Evolutionary conservation across 2,113 vertebrate genomes (phyloP).

Genomic region (Paratilapia polleni): DNA sequence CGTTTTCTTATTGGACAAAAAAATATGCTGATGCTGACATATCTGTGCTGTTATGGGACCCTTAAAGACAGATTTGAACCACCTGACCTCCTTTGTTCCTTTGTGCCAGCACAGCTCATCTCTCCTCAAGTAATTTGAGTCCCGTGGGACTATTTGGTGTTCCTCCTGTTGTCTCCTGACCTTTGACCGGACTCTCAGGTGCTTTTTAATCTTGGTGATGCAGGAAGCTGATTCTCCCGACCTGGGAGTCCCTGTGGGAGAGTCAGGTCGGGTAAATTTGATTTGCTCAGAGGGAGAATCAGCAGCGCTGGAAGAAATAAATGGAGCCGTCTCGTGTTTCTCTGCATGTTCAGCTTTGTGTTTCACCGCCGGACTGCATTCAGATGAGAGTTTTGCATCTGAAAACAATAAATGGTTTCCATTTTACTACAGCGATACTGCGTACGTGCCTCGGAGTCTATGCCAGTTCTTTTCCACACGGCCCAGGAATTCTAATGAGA

Average conservation of each 20-base stretch:
- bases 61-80: background rate
- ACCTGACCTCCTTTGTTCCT: background rate
- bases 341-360: background rate
- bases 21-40: no score
- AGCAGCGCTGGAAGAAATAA: background rate
- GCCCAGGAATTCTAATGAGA: background rate
- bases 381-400: background rate
- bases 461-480: background rate
- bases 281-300: background rate
- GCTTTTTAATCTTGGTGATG: conserved; percentile 2
- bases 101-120: background rate
- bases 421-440: background rate
- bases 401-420: background rate
- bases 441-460: background rate
- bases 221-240: background rate
- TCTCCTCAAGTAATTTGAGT: background rate
- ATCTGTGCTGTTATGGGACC: background rate
- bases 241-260: background rate
- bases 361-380: background rate
- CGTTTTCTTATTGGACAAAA: background rate
- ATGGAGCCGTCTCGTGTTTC: background rate
- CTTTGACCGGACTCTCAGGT: background rate
- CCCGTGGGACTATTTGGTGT: background rate
- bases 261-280: background rate
- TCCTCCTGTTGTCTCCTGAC: background rate